These are phyloP conservation scores for Notoglanidium macrostoma DNA, from an alignment of 2,797 vertebrate genomes.

Conservation along the genomic window DNA sequence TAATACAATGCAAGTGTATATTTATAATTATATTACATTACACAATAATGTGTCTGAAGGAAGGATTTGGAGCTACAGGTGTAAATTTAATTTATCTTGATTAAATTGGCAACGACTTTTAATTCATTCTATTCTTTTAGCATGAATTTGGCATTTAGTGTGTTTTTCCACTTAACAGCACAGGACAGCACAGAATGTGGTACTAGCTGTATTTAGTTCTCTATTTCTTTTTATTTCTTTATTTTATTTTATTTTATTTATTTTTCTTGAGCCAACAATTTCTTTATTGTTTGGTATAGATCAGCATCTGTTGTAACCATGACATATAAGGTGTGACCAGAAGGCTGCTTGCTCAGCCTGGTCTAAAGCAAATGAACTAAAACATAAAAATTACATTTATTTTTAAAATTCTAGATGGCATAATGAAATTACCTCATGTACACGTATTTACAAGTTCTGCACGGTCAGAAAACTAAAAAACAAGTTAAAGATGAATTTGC, in stretches of 20 bases:
- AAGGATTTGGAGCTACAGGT: neutral
- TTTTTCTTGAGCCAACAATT: neutral
- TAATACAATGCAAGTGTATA: neutral
- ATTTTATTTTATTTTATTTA: neutral
- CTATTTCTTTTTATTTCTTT: neutral
- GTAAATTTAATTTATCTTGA: neutral
- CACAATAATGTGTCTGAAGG: neutral
- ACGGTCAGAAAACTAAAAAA: neutral
- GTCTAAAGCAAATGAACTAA: neutral
- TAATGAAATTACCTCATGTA: neutral
- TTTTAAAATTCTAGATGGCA: neutral
- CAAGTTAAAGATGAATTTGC: neutral
- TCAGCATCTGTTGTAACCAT: neutral
- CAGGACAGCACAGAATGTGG: neutral
- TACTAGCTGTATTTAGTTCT: neutral
- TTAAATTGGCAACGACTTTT: neutral
- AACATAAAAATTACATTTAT: neutral
- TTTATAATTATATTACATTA: neutral
- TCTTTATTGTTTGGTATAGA: neutral
- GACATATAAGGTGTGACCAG: neutral
- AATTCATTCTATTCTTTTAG: neutral
- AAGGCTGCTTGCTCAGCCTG: neutral
- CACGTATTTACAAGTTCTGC: neutral
- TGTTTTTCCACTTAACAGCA: neutral
- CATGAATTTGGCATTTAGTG: neutral